Percentiles rank a stretch among this genome's conserved stretches.
Conservation (phyloP, 1,140 invertebrate species). For the Drosophila mayri region DNA sequence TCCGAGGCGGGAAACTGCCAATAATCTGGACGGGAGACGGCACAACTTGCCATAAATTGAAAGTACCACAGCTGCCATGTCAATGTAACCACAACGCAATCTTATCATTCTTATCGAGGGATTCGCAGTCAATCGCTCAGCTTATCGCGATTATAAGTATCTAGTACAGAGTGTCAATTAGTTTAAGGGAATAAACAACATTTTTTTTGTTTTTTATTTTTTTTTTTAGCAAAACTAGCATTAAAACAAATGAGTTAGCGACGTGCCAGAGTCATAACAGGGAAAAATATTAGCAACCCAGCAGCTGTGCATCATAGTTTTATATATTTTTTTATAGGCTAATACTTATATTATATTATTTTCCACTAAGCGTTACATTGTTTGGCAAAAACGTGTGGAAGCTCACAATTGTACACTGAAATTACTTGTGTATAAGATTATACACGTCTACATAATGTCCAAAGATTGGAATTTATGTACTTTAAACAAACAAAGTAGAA, state of each 20-base stretch:
- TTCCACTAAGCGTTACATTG: constrained; percentile 9
- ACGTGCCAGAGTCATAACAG: constrained; percentile 14
- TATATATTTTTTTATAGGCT: neutral
- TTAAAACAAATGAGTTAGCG: neutral
- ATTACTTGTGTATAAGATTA: neutral
- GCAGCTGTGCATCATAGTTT: neutral
- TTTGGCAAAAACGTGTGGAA: constrained; percentile 1
- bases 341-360: neutral
- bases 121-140: constrained; percentile 24
- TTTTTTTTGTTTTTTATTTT: neutral
- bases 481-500: neutral
- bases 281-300: neutral
- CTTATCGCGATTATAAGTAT: constrained; percentile 38
- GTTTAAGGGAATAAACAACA: neutral
- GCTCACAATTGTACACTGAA: neutral
- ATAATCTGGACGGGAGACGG: neutral
- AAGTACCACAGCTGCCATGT: neutral
- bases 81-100: constrained; percentile 39
- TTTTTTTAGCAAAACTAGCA: neutral
- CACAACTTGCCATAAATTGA: constrained; percentile 1
- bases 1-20: constrained; percentile 6
- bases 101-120: constrained; percentile 41
- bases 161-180: constrained; percentile 13
- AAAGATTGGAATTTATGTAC: neutral
- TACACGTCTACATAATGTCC: neutral